Evolutionary conservation across 2,113 vertebrate genomes (phyloP), one percentile per base, ranked within the genome.

Genomic region (Pionites leucogaster): DNA sequence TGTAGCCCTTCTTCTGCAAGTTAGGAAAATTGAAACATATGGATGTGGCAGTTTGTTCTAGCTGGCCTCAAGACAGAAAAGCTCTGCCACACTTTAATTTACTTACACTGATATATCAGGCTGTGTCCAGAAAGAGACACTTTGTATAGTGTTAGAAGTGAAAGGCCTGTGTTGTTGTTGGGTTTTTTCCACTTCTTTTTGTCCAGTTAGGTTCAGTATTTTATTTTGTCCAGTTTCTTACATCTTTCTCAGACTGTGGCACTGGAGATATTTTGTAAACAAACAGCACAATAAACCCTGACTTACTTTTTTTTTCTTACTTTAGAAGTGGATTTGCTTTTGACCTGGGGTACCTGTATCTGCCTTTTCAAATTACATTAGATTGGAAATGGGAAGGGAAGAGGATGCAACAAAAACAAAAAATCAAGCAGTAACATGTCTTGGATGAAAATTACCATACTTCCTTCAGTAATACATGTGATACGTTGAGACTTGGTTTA

Each of bases 31-130:
- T 33, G 92, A 84, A 63, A 83, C 44, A 59, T 62, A 18, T 9
- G 60, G 37, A 67, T 85, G 55, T 90, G 71, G 71, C 41, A 65
- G 12, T 82, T 92, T 68, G 31, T 82, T 88, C 33, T 90, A 41
- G 63, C 52, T 79, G 78, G 39, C 85, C 65, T 90, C 8, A 9
- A 78, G 70, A 60, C 37, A 82, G 79, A 87, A 90, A 71, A 90
- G 47, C 57, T 85, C 67, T 88, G 53, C 67, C 53, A 69, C 88
- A 2, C 0, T 79, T 92, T 46, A 41, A 71, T 86, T 93, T 71
- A 67, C 47, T 81, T 75, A 33, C 49, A 28, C 46, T n/a, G 49
- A 52, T 69, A 25, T 76, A 29, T 53, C 60, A 49, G 27, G 4
- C 74, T 55, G 0, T 33, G 57, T 60, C 70, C 62, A 55, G 50